Base-by-base conservation (phyloP, 2,888 invertebrate species). In the Zhengitettix transpicula region DNA sequence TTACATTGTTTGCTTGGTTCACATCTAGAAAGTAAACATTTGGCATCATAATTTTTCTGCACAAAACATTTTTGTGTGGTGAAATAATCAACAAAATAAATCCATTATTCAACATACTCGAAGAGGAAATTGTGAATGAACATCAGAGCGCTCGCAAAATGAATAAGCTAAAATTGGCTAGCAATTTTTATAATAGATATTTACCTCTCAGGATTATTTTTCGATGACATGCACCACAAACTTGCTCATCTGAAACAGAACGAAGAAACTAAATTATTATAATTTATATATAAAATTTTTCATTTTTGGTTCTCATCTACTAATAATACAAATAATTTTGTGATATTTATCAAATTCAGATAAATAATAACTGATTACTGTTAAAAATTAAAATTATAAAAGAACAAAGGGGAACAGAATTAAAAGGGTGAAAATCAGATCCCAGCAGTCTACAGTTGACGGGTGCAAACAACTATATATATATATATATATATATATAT, bases 141-240 rank as follows among this genome's bases (percentile, higher is more conserved):
- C 42, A 5, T 28, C 28, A 28, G 28, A 28, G 28, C 7, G 2
- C 28, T 28, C 28, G 7, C 28, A 5, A 28, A 28, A 28, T 28
- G 2, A 28, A 28, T 28, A 28, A 5, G 28, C 3, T 28, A 28
- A 28, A 28, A 28, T 28, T 28, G 7, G 28, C 2, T 28, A 28
- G 28, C 28, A 28, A 5, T 28, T 28, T 28, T 7, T 28, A 28
- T 28, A 28, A 28, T 28, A 28, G 7, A 28, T 14, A 47, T 52
- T 66, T 69, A 81, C 82, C 84, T 75, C 81, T 84, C 57, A 84
- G 79, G 63, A 91, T 81, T 61, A 93, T 81, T 67, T 83, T 81
- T 57, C 85, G 81, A 66, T 84, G 83, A 71, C 94, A 95, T 58
- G 82, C 81, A 64, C 85, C 84, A 70, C 94, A 95, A 66, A 84